Evolutionary conservation across 2,888 invertebrate species (phyloP), one percentile per base, ranked within the genome.

Genomic region (Ligdia adustata): DNA sequence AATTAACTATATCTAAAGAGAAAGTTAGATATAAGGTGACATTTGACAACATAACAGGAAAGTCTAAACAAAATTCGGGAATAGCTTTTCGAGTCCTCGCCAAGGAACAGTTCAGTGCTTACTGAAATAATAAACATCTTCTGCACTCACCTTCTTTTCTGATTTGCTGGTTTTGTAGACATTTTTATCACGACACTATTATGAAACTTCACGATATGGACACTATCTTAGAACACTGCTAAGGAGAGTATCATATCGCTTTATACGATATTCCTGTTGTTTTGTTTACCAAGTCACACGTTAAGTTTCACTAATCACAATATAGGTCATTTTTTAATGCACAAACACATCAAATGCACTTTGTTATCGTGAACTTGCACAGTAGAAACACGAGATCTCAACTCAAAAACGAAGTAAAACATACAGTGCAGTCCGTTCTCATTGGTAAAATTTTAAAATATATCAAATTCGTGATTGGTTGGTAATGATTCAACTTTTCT

Each of bases 91-190:
- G 4, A 16, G 16, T 2, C 11, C 26, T n/a, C 9, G 9, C 9
- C 6, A n/a, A n/a, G 7, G 2, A 22, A n/a, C 7, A 22, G 16
- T 4, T 16, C 16, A 16, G 16, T 16, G 1, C 7, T 16, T 9
- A 27, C 9, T 13, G 11, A 27, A 6, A 13, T 27, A 12, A 5
- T 47, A 60, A 62, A 52, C 63, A 62, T 66, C 59, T 29, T 48
- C 51, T 52, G 18, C 44, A 68, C 78, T 92, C 82, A 94, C 95
- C 94, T 93, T 81, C 93, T 91, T 85, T 94, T 94, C 74, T 93
- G 94, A 87, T 92, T 94, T 59, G 92, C 89, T 72, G 88, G 88
- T 73, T 91, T 91, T 50, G 87, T 66, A 80, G 87, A 82, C 90
- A 90, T 90, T 64, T 82, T 79, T 75, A 80, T 75, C 74, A 74